Conservation (phyloP, 1,140 invertebrate species). For the Paramacrobiotus metropolitanus region DNA sequence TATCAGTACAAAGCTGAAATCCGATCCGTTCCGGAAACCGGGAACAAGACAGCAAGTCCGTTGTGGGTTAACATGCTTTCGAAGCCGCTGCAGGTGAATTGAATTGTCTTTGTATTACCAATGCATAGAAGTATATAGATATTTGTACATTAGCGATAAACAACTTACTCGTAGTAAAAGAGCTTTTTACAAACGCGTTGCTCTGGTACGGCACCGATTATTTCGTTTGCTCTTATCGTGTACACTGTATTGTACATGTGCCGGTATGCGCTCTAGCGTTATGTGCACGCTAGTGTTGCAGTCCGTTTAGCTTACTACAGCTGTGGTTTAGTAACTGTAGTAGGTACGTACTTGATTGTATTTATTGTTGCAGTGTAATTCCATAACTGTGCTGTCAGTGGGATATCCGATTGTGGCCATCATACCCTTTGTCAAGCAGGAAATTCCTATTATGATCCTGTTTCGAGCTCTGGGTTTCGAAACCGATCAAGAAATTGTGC, state of each 20-base stretch:
- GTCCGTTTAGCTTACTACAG: background rate
- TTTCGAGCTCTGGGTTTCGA: background rate
- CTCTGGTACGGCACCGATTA: too few relatives aligned
- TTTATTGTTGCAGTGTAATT: background rate
- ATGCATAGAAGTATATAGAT: background rate
- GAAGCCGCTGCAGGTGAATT: background rate
- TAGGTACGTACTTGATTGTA: background rate
- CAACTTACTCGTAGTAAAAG: too few relatives aligned
- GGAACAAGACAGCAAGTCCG: background rate
- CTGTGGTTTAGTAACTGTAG: background rate
- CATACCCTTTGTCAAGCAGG: constrained; percentile 1
- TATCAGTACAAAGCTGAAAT: background rate
- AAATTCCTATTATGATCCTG: constrained; percentile 1
- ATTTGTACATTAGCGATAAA: background rate
- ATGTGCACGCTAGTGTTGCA: background rate
- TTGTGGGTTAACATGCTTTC: background rate
- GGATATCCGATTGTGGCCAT: background rate
- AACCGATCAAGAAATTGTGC: background rate
- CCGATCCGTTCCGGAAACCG: background rate
- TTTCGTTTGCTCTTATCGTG: too few relatives aligned
- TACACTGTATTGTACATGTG: too few relatives aligned
- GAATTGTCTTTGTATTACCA: background rate
- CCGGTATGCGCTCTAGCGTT: background rate
- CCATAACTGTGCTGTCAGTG: background rate
- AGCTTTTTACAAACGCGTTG: too few relatives aligned